phyloP scores from a whole-genome alignment of 2,113 vertebrate genomes.

The Elanus axillaris region DNA sequence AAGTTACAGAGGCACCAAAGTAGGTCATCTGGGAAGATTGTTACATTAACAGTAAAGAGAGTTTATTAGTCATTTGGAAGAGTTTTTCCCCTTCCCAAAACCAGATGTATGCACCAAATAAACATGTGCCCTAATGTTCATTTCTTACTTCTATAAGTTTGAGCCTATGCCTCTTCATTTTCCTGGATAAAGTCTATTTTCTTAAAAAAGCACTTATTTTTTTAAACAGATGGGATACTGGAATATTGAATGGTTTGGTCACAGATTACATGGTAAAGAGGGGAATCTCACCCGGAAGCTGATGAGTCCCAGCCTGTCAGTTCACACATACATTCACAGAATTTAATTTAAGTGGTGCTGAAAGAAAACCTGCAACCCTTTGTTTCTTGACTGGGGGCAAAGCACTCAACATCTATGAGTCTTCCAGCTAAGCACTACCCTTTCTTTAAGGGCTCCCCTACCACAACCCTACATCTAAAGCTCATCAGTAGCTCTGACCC shows the following conservation, averaged over 20 bases:
- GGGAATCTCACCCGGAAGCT: background rate
- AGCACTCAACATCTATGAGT: background rate
- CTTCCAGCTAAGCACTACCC: background rate
- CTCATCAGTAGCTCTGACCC: background rate
- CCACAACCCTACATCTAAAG: background rate
- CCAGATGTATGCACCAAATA: background rate
- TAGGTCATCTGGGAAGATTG: background rate
- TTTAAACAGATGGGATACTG: background rate
- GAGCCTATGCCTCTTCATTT: background rate
- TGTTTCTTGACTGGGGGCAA: background rate
- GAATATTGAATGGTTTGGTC: background rate
- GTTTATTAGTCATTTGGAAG: background rate
- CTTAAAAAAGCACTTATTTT: background rate
- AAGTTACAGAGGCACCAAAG: background rate
- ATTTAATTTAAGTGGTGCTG: background rate
- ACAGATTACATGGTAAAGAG: too few relatives aligned
- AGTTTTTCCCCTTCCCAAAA: background rate
- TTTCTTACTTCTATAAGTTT: background rate
- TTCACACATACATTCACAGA: background rate
- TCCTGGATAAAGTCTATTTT: too few relatives aligned
- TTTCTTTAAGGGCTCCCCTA: background rate
- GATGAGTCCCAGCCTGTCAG: background rate
- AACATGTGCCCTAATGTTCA: background rate
- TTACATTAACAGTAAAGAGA: background rate
- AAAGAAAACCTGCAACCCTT: background rate